phyloP scores from a whole-genome alignment of 2,113 vertebrate species.

The Sylvietta virens region DNA sequence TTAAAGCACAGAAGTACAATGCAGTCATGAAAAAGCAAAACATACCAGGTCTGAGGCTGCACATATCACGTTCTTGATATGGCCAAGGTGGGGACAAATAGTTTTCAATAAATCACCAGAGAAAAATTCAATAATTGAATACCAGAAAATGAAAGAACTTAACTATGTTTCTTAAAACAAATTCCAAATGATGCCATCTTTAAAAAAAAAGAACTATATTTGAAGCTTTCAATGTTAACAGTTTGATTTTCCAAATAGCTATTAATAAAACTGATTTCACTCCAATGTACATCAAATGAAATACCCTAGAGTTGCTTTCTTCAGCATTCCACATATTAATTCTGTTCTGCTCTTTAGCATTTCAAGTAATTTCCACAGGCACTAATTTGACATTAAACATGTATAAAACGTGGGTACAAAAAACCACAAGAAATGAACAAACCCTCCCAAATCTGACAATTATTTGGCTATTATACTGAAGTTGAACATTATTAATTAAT shows the following conservation, averaged over 20 bases:
- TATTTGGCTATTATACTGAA: not conserved
- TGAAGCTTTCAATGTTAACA: not conserved
- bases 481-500: not conserved
- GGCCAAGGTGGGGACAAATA: not conserved
- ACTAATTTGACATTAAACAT: not conserved
- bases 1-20: not conserved
- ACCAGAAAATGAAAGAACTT: not conserved
- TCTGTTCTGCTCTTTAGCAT: not conserved
- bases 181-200: not conserved
- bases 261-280: not conserved
- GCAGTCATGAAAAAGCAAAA: not conserved
- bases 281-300: not conserved
- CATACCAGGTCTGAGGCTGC: not conserved
- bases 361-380: not conserved
- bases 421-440: accelerated
- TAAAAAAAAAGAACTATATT: not conserved
- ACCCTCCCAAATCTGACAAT: not conserved
- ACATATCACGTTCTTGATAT: accelerated
- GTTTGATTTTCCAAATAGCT: not conserved
- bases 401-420: not conserved
- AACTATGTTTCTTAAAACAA: not conserved
- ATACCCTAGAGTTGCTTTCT: not conserved
- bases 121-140: not conserved
- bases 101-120: not conserved
- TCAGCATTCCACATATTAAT: not conserved